Evolutionary conservation across 2,888 invertebrate genomes (phyloP).

Genomic region (Salticus scenicus): DNA sequence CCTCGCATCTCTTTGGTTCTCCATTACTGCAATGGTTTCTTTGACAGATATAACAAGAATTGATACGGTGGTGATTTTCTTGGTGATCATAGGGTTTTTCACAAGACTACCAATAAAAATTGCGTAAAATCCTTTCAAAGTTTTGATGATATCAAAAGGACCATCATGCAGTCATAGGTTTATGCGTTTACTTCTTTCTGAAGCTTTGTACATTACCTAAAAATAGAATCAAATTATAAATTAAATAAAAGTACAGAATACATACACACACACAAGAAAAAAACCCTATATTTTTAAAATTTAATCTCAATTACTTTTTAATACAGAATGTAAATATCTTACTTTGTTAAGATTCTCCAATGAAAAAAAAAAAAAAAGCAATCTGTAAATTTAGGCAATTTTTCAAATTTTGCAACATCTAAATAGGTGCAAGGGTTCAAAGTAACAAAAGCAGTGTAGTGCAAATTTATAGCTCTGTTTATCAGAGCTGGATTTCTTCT

Average conservation of each 20-base stretch:
- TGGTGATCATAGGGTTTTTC: not conserved
- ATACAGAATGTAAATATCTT: not conserved
- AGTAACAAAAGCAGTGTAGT: not conserved
- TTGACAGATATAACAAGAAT: not conserved
- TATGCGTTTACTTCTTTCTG: not conserved
- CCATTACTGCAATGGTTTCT: not conserved
- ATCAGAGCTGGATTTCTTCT: not conserved
- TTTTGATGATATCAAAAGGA: not conserved
- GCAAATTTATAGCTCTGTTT: not conserved
- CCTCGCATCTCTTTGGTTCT: not conserved
- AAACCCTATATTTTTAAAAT: not conserved
- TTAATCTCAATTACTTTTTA: not conserved
- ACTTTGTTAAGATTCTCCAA: no score
- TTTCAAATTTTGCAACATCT: constrained; percentile 15
- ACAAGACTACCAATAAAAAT: not conserved
- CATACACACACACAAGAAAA: not conserved
- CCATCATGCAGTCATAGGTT: not conserved
- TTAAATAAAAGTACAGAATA: no score
- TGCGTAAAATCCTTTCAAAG: not conserved
- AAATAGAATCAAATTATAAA: not conserved
- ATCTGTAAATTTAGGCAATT: not conserved
- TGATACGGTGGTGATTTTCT: not conserved
- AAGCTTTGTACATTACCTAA: not conserved
- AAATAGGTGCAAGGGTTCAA: not conserved
- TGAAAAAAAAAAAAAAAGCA: no score